Conservation (phyloP, 2,888 invertebrate species). For the Synanthedon myopaeformis region DNA sequence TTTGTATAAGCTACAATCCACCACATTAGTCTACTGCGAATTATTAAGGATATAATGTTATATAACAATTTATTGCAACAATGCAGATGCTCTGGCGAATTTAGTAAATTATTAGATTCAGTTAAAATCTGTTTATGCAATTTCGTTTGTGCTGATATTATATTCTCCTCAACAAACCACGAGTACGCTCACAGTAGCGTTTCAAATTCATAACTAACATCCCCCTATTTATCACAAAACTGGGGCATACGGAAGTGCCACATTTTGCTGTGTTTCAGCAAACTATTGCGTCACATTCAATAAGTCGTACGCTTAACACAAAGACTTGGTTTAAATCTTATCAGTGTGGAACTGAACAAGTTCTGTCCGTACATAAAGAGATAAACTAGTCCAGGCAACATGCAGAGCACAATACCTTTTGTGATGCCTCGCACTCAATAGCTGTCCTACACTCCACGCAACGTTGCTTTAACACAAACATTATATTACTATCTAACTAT, state of each 20-base stretch:
- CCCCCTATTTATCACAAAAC: too few species aligned
- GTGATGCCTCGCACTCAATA: slow-evolving; percentile 49
- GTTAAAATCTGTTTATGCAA: too few species aligned
- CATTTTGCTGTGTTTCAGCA: too few species aligned
- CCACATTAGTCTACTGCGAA: too few species aligned
- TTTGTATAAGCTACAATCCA: too few species aligned
- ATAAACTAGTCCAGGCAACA: slow-evolving; percentile 46
- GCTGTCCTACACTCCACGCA: slow-evolving; percentile 23
- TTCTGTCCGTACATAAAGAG: slow-evolving; percentile 38
- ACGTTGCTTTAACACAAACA: slow-evolving; percentile 3
- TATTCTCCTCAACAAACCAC: background rate
- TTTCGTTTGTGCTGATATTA: slow-evolving; percentile 1
- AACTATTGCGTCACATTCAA: slow-evolving; percentile 5
- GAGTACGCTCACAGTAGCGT: too few species aligned
- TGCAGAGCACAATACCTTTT: slow-evolving; percentile 50
- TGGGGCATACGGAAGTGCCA: too few species aligned
- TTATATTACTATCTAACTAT: background rate
- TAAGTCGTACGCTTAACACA: slow-evolving; percentile 16
- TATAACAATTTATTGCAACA: too few species aligned
- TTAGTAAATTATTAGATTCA: too few species aligned
- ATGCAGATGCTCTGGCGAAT: too few species aligned
- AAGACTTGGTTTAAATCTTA: slow-evolving; percentile 30
- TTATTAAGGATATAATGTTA: too few species aligned
- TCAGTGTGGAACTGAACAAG: slow-evolving; percentile 61
- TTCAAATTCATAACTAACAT: too few species aligned